These are phyloP conservation scores for Bucorvus abyssinicus DNA, from an alignment of 2,797 vertebrate genomes.

Conservation along the genomic window DNA sequence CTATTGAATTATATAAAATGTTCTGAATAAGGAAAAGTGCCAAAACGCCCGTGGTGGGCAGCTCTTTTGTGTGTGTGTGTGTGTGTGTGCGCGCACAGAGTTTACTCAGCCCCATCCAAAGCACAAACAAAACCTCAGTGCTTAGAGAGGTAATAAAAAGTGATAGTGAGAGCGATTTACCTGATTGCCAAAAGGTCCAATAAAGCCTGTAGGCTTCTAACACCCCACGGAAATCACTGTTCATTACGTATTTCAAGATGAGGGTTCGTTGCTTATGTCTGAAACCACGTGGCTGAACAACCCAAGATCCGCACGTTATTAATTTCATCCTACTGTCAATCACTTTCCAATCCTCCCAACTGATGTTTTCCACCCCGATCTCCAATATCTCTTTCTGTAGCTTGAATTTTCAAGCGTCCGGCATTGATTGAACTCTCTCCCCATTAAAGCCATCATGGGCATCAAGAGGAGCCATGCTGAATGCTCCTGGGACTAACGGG, in stretches of 20 bases:
- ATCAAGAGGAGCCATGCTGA: not conserved
- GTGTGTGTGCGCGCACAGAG: not conserved
- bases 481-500: not conserved
- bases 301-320: not conserved
- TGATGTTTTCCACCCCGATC: not conserved
- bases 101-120: not conserved
- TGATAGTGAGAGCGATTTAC: not conserved
- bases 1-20: not conserved
- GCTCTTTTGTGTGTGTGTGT: not conserved
- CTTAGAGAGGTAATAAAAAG: not conserved
- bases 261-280: not conserved
- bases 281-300: not conserved
- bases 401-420: not conserved
- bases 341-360: not conserved
- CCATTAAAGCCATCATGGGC: not conserved
- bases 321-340: constrained; percentile 29
- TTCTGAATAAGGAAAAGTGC: not conserved
- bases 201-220: constrained; percentile 1
- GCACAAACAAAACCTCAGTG: not conserved
- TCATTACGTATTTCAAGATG: not conserved
- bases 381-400: not conserved
- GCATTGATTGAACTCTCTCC: not conserved
- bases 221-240: not conserved
- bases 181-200: not conserved
- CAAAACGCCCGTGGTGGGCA: not conserved